A percentile compares a stretch with the other conserved stretches of the same genome.
phyloP scores from a whole-genome alignment of 2,888 invertebrate species.

The Acleris emargana region DNA sequence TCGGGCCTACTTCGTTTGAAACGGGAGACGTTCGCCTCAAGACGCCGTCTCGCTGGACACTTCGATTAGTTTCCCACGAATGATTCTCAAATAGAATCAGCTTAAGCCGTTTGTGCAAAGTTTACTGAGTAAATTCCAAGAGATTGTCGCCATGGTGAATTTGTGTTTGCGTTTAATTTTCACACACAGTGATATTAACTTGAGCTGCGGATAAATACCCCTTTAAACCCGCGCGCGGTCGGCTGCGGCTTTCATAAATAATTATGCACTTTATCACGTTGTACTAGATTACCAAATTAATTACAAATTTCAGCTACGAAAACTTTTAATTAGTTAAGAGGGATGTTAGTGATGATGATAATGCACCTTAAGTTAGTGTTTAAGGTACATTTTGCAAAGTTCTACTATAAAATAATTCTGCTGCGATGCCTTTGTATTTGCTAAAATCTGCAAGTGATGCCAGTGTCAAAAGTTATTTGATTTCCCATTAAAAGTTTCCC shows the following conservation, averaged over 20 bases:
- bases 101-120: background rate
- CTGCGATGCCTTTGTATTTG: too few species aligned
- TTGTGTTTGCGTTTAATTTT: conserved; percentile 33
- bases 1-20: conserved; percentile 26
- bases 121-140: conserved; percentile 14
- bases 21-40: conserved; percentile 23
- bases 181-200: conserved; percentile 30
- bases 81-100: conserved; percentile 13
- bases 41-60: conserved; percentile 12
- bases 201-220: conserved; percentile 27
- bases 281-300: conserved; percentile 29
- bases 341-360: background rate
- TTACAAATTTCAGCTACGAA: conserved; percentile 14
- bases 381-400: too few species aligned
- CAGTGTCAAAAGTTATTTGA: conserved; percentile 48
- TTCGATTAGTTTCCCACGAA: conserved; percentile 25
- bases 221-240: conserved; percentile 18
- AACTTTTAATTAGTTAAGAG: conserved; percentile 12
- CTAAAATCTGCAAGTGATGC: conserved; percentile 20
- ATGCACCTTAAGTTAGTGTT: background rate
- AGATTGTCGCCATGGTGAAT: conserved; percentile 27
- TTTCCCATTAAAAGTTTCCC: conserved; percentile 61
- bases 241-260: conserved; percentile 24
- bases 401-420: too few species aligned
- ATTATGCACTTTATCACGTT: conserved; percentile 33